Conservation (phyloP, 2,888 invertebrate genomes). For the Ectobius pallidus region DNA sequence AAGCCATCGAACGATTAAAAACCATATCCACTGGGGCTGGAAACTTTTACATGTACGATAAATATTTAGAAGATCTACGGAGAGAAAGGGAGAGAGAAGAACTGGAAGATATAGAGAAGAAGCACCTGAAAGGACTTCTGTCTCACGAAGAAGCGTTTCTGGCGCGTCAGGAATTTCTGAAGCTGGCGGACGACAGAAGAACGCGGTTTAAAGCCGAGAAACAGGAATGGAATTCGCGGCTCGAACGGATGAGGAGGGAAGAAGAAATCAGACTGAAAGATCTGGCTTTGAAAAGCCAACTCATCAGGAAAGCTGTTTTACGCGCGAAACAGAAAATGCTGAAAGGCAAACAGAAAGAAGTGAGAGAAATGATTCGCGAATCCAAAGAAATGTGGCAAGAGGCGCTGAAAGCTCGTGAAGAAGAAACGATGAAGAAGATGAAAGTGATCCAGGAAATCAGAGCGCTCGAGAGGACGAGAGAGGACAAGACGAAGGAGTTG, state of each 20-base stretch:
- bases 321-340: not conserved
- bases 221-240: constrained; percentile 6
- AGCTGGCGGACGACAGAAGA: not conserved
- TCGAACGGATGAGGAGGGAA: not conserved
- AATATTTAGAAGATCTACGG: not conserved
- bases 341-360: not conserved
- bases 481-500: not conserved
- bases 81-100: constrained; percentile 18
- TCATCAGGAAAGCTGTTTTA: not conserved
- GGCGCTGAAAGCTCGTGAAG: not conserved
- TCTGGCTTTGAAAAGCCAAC: not conserved
- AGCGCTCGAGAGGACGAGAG: not conserved
- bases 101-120: constrained; percentile 27
- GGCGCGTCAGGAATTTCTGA: not conserved
- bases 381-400: not conserved
- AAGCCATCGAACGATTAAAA: not conserved
- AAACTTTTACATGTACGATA: not conserved
- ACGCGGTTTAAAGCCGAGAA: not conserved
- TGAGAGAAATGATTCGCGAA: not conserved
- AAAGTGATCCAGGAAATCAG: not conserved
- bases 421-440: not conserved
- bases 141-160: constrained; percentile 30
- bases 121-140: constrained; percentile 31
- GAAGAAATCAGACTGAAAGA: not conserved
- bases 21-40: not conserved